These are phyloP conservation scores for Tricholauxania praeusta DNA, from an alignment of 2,888 invertebrate species.

Conservation along the genomic window DNA sequence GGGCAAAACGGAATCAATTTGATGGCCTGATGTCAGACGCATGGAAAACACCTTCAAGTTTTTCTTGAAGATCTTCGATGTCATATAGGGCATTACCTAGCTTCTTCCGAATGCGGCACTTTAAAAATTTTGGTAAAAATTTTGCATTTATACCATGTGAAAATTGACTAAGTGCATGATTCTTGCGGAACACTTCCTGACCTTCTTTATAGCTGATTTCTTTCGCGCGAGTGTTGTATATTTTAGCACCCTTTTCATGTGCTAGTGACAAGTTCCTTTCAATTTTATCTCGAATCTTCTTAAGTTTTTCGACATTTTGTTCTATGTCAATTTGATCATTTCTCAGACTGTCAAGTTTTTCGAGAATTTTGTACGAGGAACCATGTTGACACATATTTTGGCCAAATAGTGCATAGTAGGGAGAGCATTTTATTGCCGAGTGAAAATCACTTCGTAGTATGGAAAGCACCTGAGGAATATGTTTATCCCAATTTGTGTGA, in stretches of 20 bases:
- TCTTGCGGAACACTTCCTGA: neutral
- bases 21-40: neutral
- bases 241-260: neutral
- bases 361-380: neutral
- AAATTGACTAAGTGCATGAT: neutral
- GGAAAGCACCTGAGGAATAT: conserved; percentile 17
- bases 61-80: neutral
- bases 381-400: conserved; percentile 28
- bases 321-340: conserved; percentile 3
- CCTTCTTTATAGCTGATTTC: neutral
- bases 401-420: conserved; percentile 31
- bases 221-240: neutral
- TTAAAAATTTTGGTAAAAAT: too few relatives aligned
- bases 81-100: neutral
- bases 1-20: neutral
- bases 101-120: too few relatives aligned
- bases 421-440: conserved; percentile 15
- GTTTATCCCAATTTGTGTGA: conserved; percentile 31
- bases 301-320: neutral
- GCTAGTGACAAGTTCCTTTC: neutral
- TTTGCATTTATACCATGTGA: too few relatives aligned
- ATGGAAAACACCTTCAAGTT: neutral
- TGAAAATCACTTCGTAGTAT: conserved; percentile 37
- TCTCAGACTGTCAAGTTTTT: neutral
- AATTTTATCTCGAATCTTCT: neutral